Evolutionary conservation across 2,113 vertebrate genomes (phyloP).

Genomic region (Tauraco erythrolophus): DNA sequence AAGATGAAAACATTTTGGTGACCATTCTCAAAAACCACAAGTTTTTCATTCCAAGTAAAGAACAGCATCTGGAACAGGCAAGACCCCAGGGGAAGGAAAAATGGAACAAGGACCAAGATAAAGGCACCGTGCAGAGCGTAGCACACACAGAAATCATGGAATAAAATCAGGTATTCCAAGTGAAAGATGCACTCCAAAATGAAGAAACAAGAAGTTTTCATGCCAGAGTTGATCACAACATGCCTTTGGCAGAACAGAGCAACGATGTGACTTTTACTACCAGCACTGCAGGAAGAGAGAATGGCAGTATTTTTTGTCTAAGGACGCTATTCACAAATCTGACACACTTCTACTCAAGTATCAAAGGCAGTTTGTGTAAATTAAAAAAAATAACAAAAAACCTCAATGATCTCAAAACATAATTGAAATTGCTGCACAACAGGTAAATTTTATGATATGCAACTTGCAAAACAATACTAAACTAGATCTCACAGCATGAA

Average conservation of each 20-base stretch:
- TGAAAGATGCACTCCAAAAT: neutral
- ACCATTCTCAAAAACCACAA: neutral
- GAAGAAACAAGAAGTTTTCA: neutral
- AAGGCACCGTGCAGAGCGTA: neutral
- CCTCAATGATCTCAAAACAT: neutral
- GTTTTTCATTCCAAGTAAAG: neutral
- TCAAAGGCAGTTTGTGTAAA: neutral
- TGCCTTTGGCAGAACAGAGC: neutral
- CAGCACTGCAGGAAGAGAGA: neutral
- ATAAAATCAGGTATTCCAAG: neutral
- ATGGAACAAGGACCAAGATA: neutral
- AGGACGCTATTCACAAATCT: neutral
- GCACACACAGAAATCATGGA: neutral
- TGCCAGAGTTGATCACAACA: neutral
- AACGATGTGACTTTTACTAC: neutral
- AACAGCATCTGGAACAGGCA: neutral
- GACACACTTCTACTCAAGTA: neutral
- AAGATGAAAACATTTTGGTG: neutral
- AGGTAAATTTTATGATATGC: neutral
- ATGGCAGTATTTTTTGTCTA: neutral
- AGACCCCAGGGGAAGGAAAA: neutral
- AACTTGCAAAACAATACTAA: conserved; percentile 25
- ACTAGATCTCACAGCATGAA: conserved; percentile 29
- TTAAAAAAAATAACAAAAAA: neutral
- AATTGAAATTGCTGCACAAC: conserved; percentile 12